These are phyloP conservation scores for Epirrita christyi DNA, from an alignment of 2,888 invertebrate genomes.

Conservation along the genomic window DNA sequence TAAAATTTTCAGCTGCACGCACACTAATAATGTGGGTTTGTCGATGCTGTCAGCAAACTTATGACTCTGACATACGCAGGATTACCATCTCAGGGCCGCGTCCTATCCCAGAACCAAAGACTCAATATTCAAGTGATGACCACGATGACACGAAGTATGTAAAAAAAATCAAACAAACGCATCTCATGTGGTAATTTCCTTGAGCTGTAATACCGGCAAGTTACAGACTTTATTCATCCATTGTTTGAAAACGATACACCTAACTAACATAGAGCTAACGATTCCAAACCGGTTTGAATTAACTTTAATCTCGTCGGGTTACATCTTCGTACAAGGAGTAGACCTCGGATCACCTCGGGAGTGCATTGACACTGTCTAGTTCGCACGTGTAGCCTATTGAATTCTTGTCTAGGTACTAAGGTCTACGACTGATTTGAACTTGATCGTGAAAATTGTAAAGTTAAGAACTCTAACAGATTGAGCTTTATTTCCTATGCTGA, in stretches of 20 bases:
- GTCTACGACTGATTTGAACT: background rate
- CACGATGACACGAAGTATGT: conserved; percentile 23
- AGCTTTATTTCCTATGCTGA: too few species aligned
- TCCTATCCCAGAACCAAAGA: conserved; percentile 4
- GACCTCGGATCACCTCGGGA: background rate
- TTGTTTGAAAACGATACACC: conserved; percentile 20
- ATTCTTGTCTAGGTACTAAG: conserved; percentile 9
- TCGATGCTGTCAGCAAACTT: conserved; percentile 25
- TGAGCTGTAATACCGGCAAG: background rate
- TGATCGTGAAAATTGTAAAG: too few species aligned
- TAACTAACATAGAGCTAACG: background rate
- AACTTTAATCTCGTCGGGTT: conserved; percentile 7
- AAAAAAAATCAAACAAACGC: background rate
- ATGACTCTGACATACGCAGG: conserved; percentile 23
- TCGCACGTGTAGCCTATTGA: conserved; percentile 12
- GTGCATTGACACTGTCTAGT: conserved; percentile 28
- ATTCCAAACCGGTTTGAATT: conserved; percentile 17
- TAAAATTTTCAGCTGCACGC: conserved; percentile 13
- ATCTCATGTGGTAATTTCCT: background rate
- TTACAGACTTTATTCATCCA: conserved; percentile 1
- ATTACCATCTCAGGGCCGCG: conserved; percentile 19
- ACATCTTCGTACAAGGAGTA: conserved; percentile 4
- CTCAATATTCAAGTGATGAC: conserved; percentile 9
- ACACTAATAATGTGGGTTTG: background rate
- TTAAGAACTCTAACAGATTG: too few species aligned